Evolutionary conservation across 1,140 invertebrate species (phyloP).

Genomic region (Melipona quadrifasciata): DNA sequence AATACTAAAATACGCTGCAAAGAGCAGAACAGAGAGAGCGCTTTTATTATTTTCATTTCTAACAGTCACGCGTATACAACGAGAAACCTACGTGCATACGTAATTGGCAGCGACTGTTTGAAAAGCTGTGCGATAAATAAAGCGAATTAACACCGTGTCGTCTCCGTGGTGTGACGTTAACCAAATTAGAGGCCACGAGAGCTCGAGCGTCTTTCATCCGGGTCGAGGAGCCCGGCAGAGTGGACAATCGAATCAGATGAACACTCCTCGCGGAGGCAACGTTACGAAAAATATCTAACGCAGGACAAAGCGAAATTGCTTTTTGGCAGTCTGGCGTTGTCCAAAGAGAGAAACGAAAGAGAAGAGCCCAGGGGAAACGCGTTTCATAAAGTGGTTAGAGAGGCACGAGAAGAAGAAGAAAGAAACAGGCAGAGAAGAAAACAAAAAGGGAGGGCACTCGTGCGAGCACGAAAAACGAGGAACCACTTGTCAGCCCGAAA

Average conservation of each 20-base stretch:
- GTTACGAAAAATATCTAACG: background rate
- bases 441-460: background rate
- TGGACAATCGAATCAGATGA: background rate
- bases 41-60: no score
- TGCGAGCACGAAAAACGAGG: slow-evolving; percentile 5
- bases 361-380: background rate
- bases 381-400: background rate
- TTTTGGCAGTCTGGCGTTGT: background rate
- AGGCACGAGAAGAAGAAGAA: background rate
- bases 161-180: background rate
- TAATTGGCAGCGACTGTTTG: background rate
- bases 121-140: background rate
- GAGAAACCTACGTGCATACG: no score
- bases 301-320: background rate
- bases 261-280: background rate
- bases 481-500: slow-evolving; percentile 5
- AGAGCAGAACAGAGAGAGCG: no score
- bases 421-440: background rate
- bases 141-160: background rate
- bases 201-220: background rate
- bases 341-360: background rate
- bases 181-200: background rate
- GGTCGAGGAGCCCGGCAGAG: background rate
- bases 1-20: no score
- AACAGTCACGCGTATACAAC: no score